Evolutionary conservation across 2,113 vertebrate genomes (phyloP).

Genomic region (Calcarius ornatus): DNA sequence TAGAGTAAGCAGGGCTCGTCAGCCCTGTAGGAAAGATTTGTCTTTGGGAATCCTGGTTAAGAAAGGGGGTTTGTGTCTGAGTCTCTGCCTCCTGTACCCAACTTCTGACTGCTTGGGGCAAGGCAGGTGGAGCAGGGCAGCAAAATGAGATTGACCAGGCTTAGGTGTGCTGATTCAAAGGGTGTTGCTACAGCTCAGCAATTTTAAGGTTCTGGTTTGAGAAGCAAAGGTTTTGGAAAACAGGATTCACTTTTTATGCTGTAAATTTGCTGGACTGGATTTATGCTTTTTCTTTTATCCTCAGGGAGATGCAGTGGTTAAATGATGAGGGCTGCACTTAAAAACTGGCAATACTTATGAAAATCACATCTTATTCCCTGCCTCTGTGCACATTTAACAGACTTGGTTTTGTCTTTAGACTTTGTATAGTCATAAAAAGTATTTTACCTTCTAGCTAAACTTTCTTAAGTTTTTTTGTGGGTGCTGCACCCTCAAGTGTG

Average conservation of each 20-base stretch:
- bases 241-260: neutral
- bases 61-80: neutral
- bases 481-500: neutral
- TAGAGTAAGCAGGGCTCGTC: neutral
- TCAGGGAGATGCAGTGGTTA: neutral
- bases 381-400: neutral
- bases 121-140: neutral
- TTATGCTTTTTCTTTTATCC: neutral
- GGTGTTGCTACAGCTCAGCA: neutral
- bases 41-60: neutral
- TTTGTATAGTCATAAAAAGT: neutral
- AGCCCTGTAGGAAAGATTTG: fast-evolving
- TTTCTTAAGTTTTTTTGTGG: neutral
- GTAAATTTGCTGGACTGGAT: neutral
- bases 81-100: neutral
- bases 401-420: neutral
- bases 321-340: neutral
- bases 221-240: neutral
- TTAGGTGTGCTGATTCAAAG: neutral
- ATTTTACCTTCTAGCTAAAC: neutral
- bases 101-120: neutral
- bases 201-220: neutral
- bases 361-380: neutral
- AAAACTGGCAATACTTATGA: neutral
- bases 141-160: neutral